These are phyloP conservation scores for Dicrurus megarhynchus DNA, from an alignment of 2,113 vertebrate genomes.

Conservation along the genomic window DNA sequence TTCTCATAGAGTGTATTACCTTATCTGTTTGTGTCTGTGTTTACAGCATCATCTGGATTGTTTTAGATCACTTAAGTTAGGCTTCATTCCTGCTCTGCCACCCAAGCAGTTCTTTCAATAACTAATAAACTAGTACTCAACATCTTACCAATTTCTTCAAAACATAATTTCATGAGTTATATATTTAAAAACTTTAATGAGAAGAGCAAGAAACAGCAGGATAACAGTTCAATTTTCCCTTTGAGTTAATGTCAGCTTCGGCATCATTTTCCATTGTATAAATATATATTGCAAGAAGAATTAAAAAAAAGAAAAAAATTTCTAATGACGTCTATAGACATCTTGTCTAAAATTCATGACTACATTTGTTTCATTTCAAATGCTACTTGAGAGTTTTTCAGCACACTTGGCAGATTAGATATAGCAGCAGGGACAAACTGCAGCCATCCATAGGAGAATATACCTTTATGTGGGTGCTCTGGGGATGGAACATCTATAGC, in stretches of 20 bases:
- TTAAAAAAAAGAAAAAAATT: not conserved
- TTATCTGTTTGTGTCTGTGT: not conserved
- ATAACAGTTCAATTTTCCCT: not conserved
- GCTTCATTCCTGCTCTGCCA: not conserved
- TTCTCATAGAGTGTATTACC: not conserved
- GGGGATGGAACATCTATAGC: slow-evolving; percentile 59
- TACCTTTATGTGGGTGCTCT: slow-evolving; percentile 66
- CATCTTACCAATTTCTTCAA: not conserved
- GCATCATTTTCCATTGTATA: not conserved
- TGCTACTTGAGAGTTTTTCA: slow-evolving; percentile 45
- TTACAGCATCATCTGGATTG: not conserved
- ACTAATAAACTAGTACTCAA: not conserved
- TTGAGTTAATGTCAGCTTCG: not conserved
- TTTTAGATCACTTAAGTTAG: not conserved
- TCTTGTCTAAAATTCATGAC: slow-evolving; percentile 47
- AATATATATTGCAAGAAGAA: not conserved
- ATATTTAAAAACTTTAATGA: not conserved
- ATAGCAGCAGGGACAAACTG: slow-evolving; percentile 56
- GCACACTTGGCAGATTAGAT: slow-evolving; percentile 34
- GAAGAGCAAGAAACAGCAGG: not conserved
- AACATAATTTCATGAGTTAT: not conserved
- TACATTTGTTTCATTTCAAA: slow-evolving; percentile 44
- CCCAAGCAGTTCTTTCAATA: not conserved
- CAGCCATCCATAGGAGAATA: slow-evolving; percentile 60
- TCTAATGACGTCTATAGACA: slow-evolving; percentile 29